phyloP scores from a whole-genome alignment of 2,797 vertebrate genomes.

The Coracias cyanogaster region DNA sequence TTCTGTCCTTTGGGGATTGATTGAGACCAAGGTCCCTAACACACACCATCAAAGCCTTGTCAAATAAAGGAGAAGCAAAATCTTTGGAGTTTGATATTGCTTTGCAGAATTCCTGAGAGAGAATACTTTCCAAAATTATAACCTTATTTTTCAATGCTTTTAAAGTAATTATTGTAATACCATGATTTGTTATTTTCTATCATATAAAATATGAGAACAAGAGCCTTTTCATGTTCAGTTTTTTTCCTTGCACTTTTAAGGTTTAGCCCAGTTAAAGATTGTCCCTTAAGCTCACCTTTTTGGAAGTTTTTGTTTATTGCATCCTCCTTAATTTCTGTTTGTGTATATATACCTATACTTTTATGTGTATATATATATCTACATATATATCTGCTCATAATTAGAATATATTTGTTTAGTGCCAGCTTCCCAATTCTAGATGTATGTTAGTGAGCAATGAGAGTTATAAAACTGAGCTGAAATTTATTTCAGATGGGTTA shows the following conservation, averaged over 20 bases:
- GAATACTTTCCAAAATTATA: background rate
- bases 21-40: background rate
- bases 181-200: background rate
- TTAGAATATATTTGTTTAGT: background rate
- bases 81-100: background rate
- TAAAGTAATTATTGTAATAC: background rate
- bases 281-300: background rate
- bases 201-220: background rate
- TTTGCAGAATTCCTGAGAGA: conserved; percentile 4
- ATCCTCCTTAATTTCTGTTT: background rate
- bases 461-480: background rate
- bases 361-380: background rate
- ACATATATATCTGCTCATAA: background rate
- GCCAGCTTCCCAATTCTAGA: background rate
- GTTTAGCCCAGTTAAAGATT: background rate
- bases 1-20: background rate
- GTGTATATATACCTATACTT: background rate
- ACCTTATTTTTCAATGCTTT: background rate
- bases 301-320: background rate
- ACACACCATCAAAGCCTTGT: background rate
- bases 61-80: background rate
- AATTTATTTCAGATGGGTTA: background rate
- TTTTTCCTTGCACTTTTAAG: background rate
- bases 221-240: background rate
- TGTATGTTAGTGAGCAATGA: background rate